Percentiles rank a stretch among this genome's conserved stretches.
These are phyloP conservation scores for Melanotaenia parkinsoni DNA, from an alignment of 2,797 vertebrate genomes.

Conservation along the genomic window DNA sequence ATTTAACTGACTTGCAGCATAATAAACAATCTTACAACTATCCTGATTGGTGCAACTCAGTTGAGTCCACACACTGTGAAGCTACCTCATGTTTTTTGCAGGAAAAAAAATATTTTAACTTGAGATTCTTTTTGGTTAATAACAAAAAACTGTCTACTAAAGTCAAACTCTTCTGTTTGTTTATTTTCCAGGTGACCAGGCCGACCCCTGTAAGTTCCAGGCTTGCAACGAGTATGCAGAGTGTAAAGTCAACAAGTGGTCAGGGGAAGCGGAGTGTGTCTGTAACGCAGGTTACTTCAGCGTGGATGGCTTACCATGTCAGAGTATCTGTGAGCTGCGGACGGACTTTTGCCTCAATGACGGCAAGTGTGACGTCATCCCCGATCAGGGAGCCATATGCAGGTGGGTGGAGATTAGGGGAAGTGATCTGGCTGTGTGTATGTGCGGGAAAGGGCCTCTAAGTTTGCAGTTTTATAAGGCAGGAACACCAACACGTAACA, in stretches of 20 bases:
- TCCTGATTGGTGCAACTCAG: neutral
- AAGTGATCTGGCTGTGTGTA: slow-evolving; percentile 18
- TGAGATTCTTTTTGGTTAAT: neutral
- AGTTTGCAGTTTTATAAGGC: slow-evolving; percentile 28
- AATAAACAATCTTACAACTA: neutral
- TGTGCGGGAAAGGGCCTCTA: slow-evolving; percentile 21
- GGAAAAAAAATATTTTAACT: neutral
- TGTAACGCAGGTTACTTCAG: slow-evolving; percentile 94
- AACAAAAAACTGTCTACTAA: neutral
- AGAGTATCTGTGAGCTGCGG: slow-evolving; percentile 92
- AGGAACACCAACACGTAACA: slow-evolving; percentile 8
- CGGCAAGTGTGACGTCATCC: slow-evolving; percentile 96
- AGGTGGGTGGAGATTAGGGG: slow-evolving; percentile 83
- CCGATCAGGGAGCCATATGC: slow-evolving; percentile 95
- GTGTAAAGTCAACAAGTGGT: slow-evolving; percentile 93
- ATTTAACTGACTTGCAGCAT: neutral
- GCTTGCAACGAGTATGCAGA: slow-evolving; percentile 95
- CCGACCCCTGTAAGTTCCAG: slow-evolving; percentile 97
- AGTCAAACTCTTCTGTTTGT: neutral
- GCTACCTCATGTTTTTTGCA: neutral
- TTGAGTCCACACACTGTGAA: neutral
- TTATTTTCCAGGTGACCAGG: slow-evolving; percentile 87
- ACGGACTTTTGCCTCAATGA: slow-evolving; percentile 96
- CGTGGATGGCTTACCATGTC: slow-evolving; percentile 91
- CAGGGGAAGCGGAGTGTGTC: slow-evolving; percentile 93